Evolutionary conservation across 2,113 vertebrate species (phyloP).

Genomic region (Ancistrus triradiatus): DNA sequence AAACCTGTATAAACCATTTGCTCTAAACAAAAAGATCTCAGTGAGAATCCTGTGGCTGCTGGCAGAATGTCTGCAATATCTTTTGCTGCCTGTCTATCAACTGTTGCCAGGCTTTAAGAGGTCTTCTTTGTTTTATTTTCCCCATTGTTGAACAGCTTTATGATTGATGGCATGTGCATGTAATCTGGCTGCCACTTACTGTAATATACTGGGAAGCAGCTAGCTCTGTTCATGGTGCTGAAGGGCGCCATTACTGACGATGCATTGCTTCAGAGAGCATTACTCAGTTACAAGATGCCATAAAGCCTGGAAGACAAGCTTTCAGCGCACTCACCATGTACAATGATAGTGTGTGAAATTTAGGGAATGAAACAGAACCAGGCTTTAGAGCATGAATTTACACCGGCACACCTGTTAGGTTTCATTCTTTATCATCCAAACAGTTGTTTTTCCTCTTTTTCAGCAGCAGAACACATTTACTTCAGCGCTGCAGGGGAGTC

Average conservation of each 20-base stretch:
- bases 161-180: slow-evolving; percentile 16
- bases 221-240: slow-evolving; percentile 32
- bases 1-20: slow-evolving; percentile 1
- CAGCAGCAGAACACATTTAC: slow-evolving; percentile 15
- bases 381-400: slow-evolving; percentile 11
- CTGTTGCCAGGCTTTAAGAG: not conserved
- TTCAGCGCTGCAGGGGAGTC: slow-evolving; percentile 24
- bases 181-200: slow-evolving; percentile 20
- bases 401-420: not conserved
- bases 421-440: slow-evolving; percentile 23
- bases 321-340: slow-evolving; percentile 19
- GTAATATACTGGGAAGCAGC: slow-evolving; percentile 6
- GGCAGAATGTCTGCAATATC: not conserved
- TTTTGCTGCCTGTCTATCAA: not conserved
- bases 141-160: not conserved
- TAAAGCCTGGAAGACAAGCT: slow-evolving; percentile 11
- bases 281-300: slow-evolving; percentile 8
- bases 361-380: not conserved
- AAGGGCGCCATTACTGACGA: slow-evolving; percentile 20
- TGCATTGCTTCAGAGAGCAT: not conserved
- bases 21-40: not conserved
- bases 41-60: not conserved
- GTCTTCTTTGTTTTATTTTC: slow-evolving; percentile 3
- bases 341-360: slow-evolving; percentile 9
- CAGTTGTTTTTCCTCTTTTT: slow-evolving; percentile 6